A percentile compares a stretch with the other conserved stretches of the same genome.
phyloP scores from a whole-genome alignment of 1,140 invertebrate genomes.

The Luehdorfia chinensis region DNA sequence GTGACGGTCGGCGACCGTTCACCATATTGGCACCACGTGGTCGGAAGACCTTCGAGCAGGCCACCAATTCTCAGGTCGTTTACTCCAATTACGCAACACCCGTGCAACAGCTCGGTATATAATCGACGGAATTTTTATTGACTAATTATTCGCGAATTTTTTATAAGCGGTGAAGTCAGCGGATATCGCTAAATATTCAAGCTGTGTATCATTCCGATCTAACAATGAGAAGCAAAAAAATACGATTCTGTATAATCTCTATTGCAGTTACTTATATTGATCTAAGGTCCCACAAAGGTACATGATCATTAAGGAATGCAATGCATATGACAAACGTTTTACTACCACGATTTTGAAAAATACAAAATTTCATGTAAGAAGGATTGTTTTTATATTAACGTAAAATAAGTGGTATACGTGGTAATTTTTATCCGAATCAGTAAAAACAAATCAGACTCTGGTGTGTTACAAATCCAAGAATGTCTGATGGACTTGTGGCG shows the following conservation, averaged over 20 bases:
- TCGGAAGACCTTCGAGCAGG: conserved; percentile 50
- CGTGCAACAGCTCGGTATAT: conserved; percentile 68
- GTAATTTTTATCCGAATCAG: no score
- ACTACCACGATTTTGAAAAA: no score
- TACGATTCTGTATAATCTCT: conserved; percentile 1
- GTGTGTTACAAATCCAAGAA: not conserved
- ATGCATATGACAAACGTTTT: no score
- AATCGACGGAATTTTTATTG: conserved; percentile 75
- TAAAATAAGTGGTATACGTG: no score
- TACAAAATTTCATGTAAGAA: no score
- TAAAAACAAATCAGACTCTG: no score
- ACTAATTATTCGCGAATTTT: conserved; percentile 73
- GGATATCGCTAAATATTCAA: conserved; percentile 76
- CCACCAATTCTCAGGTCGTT: conserved; percentile 66
- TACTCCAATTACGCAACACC: conserved; percentile 74
- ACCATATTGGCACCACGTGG: conserved; percentile 55
- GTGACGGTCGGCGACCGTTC: not conserved
- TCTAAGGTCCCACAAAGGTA: no score
- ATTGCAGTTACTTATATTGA: not conserved
- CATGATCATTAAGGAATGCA: no score
- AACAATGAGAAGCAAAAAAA: conserved; percentile 69
- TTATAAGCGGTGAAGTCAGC: conserved; percentile 71
- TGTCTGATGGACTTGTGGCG: not conserved
- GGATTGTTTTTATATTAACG: no score
- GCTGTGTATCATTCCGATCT: conserved; percentile 70